Evolutionary conservation across 1,140 invertebrate genomes (phyloP).

Genomic region (Drosophila takahashii): DNA sequence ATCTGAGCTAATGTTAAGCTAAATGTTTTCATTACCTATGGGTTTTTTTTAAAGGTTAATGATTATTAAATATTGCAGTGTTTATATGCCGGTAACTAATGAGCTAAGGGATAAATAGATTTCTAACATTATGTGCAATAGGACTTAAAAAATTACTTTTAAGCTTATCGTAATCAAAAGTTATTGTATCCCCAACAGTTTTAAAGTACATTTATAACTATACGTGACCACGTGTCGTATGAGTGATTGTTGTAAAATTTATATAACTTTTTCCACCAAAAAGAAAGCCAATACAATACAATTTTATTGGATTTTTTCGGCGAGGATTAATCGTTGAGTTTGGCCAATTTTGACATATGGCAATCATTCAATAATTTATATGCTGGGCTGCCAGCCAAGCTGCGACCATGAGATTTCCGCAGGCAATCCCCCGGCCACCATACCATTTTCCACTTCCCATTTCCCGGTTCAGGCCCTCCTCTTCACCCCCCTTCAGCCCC

Average conservation of each 20-base stretch:
- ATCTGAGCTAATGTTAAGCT: no score
- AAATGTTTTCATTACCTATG: no score
- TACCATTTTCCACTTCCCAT: slow-evolving; percentile 12
- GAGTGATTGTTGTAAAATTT: neutral
- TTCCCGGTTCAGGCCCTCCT: neutral
- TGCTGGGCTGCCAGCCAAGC: slow-evolving; percentile 38
- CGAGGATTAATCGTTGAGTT: slow-evolving; percentile 62
- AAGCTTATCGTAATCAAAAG: no score
- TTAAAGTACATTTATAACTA: no score
- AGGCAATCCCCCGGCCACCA: neutral
- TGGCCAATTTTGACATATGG: slow-evolving; percentile 72
- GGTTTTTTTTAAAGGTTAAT: no score
- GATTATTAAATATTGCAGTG: no score
- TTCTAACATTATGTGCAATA: no score
- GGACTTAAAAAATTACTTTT: neutral
- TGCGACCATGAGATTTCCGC: slow-evolving; percentile 36
- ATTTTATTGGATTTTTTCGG: slow-evolving; percentile 2
- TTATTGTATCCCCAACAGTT: no score
- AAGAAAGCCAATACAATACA: slow-evolving; percentile 1
- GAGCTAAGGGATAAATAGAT: neutral
- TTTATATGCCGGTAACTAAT: no score
- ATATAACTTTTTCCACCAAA: neutral
- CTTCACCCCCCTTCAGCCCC: neutral
- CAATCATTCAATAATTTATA: slow-evolving; percentile 67
- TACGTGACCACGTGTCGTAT: no score